A percentile compares a stretch with the other conserved stretches of the same genome.
Evolutionary conservation across 1,140 invertebrate species (phyloP).

Genomic region (Eufriesea mexicana): DNA sequence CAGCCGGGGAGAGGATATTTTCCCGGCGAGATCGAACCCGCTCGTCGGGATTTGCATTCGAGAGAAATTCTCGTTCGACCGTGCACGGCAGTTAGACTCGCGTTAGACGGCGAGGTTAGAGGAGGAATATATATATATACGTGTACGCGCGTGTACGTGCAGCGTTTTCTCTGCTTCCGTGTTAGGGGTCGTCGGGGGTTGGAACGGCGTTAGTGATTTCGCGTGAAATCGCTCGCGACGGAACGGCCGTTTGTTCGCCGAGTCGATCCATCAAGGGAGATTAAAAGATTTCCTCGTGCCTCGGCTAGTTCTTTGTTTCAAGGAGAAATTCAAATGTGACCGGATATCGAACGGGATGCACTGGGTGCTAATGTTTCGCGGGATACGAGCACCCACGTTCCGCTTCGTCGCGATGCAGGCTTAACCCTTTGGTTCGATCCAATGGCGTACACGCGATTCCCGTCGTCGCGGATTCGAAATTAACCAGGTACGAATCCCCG

Average conservation of each 20-base stretch:
- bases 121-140: background rate
- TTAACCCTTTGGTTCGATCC: background rate
- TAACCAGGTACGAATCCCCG: no score
- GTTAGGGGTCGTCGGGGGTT: background rate
- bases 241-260: background rate
- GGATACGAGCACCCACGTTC: background rate
- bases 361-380: background rate
- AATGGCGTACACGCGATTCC: background rate
- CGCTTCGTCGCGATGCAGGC: background rate
- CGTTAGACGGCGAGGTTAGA: background rate
- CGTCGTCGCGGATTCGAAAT: background rate
- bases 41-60: conserved; percentile 21
- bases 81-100: background rate
- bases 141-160: background rate
- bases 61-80: conserved; percentile 15
- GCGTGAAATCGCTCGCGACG: conserved; percentile 8
- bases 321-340: background rate
- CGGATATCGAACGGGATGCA: background rate
- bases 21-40: conserved; percentile 5
- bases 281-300: conserved; percentile 9
- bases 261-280: conserved; percentile 7
- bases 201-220: conserved; percentile 9
- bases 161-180: background rate
- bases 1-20: background rate
- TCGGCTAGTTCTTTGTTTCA: background rate